Base-by-base conservation (phyloP, 2,888 invertebrate species). In the Folsomia candida region DNA sequence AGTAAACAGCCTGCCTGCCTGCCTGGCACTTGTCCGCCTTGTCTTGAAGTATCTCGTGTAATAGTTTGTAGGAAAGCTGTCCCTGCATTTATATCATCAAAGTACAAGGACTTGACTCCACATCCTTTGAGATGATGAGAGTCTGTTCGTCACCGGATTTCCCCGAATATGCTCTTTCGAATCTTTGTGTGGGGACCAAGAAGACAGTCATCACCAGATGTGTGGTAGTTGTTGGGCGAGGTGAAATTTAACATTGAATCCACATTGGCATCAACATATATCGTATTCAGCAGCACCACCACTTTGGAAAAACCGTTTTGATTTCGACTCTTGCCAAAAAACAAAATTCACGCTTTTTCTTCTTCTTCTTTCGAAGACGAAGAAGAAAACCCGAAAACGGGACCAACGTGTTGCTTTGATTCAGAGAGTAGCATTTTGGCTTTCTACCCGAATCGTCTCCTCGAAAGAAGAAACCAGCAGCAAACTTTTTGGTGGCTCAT, bases 61-160 rank as follows among this genome's bases (percentile, higher is more conserved):
- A n/a, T n/a, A n/a, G n/a, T n/a, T n/a, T n/a, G n/a, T n/a, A n/a
- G n/a, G n/a, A n/a, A n/a, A n/a, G n/a, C n/a, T n/a, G n/a, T 47
- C 47, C 9, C 18, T 47, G 47, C 47, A 47, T 47, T 47, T 47
- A 47, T 47, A 11, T 47, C 18, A n/a, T n/a, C n/a, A n/a, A n/a
- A n/a, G n/a, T n/a, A n/a, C n/a, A n/a, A n/a, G n/a, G 37, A 37
- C 37, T 37, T 37, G 37, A 37, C 54, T 54, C 54, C 54, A 54
- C 20, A n/a, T 22, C 6, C 6, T 22, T 4, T 11, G 18, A 47
- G 9, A 47, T 9, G n/a, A 54, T 54, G 22, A 54, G 54, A 54
- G 4, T 18, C n/a, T 54, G 54, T 54, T 54, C 54, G 54, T 54
- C 54, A 54, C 54, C 54, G 54, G 54, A 54, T 54, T 54, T 54